Conservation (phyloP, 2,888 invertebrate species). For the Dexiosoma caninum region DNA sequence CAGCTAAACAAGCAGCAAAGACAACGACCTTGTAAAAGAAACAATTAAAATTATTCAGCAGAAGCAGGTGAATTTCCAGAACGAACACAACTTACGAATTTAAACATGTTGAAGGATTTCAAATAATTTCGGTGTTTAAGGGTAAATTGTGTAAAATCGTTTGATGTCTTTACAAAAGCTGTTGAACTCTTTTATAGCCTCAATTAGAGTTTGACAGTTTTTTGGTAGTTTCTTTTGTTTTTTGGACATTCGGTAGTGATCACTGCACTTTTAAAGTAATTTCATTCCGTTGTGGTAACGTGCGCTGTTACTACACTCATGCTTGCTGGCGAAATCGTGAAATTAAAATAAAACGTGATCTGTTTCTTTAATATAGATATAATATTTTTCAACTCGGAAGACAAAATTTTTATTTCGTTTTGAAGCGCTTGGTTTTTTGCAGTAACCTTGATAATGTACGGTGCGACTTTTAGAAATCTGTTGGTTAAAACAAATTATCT, state of each 20-base stretch:
- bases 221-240: background rate
- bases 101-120: background rate
- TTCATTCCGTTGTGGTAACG: background rate
- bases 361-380: background rate
- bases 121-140: background rate
- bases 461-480: too few species aligned
- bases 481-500: too few species aligned
- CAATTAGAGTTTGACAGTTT: background rate
- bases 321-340: background rate
- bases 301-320: background rate
- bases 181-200: background rate
- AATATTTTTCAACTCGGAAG: background rate
- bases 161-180: background rate
- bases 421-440: background rate
- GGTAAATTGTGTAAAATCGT: background rate
- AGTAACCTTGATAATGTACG: background rate
- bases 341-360: background rate
- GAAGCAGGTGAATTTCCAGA: background rate
- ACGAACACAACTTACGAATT: background rate
- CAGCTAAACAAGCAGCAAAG: conserved; percentile 69
- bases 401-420: background rate
- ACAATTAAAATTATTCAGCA: background rate
- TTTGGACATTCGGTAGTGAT: background rate
- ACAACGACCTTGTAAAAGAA: conserved; percentile 67
- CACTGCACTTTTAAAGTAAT: background rate